Percentiles rank a stretch among this genome's conserved stretches.
Evolutionary conservation across 2,888 invertebrate species (phyloP).

Genomic region (Bellardia bayeri): DNA sequence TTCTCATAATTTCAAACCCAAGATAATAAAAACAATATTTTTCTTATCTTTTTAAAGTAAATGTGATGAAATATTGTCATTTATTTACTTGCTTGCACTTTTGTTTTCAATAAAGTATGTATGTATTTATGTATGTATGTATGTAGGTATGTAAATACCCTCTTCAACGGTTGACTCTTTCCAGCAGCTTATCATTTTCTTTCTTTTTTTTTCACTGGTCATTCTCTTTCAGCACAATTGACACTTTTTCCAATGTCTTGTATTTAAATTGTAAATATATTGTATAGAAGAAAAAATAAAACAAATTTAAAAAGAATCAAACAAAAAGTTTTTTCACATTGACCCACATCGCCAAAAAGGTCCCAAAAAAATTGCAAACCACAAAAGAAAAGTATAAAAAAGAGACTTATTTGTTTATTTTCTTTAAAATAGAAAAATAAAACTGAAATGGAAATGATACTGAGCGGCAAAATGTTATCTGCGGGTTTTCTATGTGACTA

Average conservation of each 20-base stretch:
- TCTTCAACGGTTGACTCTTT: neutral
- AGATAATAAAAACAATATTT: neutral
- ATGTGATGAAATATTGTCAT: neutral
- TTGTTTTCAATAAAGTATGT: neutral
- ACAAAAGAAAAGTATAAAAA: conserved; percentile 4
- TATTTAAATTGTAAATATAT: neutral
- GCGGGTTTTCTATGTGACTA: neutral
- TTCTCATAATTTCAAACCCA: neutral
- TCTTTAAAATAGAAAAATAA: neutral
- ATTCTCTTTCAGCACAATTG: neutral
- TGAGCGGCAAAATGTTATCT: conserved; percentile 3
- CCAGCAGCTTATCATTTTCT: neutral
- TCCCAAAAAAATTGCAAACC: conserved; percentile 31
- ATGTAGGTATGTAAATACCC: neutral
- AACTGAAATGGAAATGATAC: neutral
- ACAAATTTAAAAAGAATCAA: neutral
- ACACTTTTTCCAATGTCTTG: neutral
- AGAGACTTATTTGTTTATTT: neutral
- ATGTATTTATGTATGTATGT: too few relatives aligned
- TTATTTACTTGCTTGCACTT: neutral
- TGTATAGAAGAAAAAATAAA: neutral
- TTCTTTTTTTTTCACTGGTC: neutral
- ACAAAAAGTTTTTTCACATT: conserved; percentile 44
- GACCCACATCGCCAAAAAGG: conserved; percentile 53
- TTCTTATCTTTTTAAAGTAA: neutral